These are phyloP conservation scores for Furcifer pardalis DNA, from an alignment of 2,797 vertebrate genomes.

Conservation along the genomic window DNA sequence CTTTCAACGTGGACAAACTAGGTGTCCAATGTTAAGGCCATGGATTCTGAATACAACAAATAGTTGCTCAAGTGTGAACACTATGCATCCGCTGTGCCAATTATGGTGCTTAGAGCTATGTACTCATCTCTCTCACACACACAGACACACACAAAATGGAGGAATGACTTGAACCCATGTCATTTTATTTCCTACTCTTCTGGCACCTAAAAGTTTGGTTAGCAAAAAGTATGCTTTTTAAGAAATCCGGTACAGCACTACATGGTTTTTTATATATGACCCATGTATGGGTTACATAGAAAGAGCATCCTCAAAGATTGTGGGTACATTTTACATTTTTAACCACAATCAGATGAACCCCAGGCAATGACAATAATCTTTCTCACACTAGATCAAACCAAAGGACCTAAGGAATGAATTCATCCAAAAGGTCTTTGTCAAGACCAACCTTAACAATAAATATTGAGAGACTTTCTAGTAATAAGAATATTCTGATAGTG, in stretches of 20 bases:
- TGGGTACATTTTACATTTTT: too few relatives aligned
- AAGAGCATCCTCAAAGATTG: too few relatives aligned
- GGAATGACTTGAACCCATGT: conserved; percentile 33
- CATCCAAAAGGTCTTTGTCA: too few relatives aligned
- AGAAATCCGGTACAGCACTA: background rate
- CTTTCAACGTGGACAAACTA: conserved; percentile 31
- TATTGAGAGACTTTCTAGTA: too few relatives aligned
- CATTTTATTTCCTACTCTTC: conserved; percentile 40
- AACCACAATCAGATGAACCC: too few relatives aligned
- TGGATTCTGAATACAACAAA: conserved; percentile 22
- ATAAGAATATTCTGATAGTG: too few relatives aligned
- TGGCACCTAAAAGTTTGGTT: background rate
- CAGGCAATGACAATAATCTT: too few relatives aligned
- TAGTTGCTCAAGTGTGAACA: background rate
- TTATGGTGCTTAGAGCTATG: background rate
- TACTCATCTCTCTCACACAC: background rate
- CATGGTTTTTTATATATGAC: conserved; percentile 38
- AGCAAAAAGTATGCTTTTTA: conserved; percentile 19
- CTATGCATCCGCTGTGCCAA: background rate
- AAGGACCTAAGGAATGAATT: too few relatives aligned
- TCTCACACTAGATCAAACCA: too few relatives aligned
- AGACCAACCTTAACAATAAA: too few relatives aligned
- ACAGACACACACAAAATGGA: conserved; percentile 32
- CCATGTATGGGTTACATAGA: too few relatives aligned
- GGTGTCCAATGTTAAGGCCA: conserved; percentile 1